Conservation (phyloP, 2,888 invertebrate species). For the Temnothorax unifasciatus region DNA sequence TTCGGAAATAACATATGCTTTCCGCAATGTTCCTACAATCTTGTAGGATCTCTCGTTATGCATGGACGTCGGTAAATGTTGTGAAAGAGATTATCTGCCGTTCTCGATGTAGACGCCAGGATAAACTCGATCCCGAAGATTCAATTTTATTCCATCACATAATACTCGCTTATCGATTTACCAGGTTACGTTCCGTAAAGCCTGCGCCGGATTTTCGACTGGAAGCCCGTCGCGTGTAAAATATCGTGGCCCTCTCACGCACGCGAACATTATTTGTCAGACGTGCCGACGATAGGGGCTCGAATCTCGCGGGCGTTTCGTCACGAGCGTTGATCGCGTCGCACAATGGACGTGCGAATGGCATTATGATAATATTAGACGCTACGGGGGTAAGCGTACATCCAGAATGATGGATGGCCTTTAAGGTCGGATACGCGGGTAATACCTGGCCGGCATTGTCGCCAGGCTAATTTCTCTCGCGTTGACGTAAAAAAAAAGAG, state of each 20-base stretch:
- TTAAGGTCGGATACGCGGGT: conserved; percentile 68
- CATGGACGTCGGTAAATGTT: conserved; percentile 51
- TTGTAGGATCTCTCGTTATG: conserved; percentile 15
- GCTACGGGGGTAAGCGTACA: conserved; percentile 60
- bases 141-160: conserved; percentile 57
- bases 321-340: conserved; percentile 71
- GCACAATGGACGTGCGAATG: conserved; percentile 73
- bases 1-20: not conserved
- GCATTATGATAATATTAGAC: conserved; percentile 81
- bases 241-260: conserved; percentile 48
- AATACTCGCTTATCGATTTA: conserved; percentile 58
- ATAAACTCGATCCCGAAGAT: conserved; percentile 57
- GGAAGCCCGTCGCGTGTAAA: conserved; percentile 42
- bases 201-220: conserved; percentile 50
- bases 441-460: conserved; percentile 77
- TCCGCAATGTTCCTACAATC: not conserved
- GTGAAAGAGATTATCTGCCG: conserved; percentile 52
- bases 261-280: conserved; percentile 72
- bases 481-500: not conserved
- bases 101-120: conserved; percentile 46
- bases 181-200: conserved; percentile 47
- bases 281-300: conserved; percentile 63
- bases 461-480: conserved; percentile 74
- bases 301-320: conserved; percentile 66
- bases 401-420: conserved; percentile 77